Base-by-base conservation (phyloP, 1,140 invertebrate genomes). In the Sitobion miscanthi region DNA sequence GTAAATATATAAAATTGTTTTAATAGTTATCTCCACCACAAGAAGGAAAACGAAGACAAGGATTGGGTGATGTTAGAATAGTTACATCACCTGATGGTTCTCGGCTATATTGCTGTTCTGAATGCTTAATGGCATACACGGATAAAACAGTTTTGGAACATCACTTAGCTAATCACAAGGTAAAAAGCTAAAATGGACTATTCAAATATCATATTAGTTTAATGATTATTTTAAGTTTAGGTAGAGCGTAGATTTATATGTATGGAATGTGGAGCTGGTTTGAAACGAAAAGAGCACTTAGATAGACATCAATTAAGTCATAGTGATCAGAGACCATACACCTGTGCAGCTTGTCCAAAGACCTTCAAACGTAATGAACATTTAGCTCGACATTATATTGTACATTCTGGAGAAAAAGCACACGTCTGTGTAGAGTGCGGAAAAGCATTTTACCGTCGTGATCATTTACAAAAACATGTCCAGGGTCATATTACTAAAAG, bases 291-390 rank as follows among this genome's bases (percentile, higher is more conserved):
- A 94, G 95, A 95, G 89, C 95, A 95, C 89, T 94, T 95, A 35
- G 95, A 95, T 88, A 94, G 95, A 85, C 95, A 95, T 94, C 95
- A 95, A 93, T 94, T 94, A 47, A 94, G 94, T 57, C 95, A 95
- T 93, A 95, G 94, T 54, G 94, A 94, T n/a, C 95, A 95, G 57
- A 93, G 95, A 82, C 95, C 95, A 77, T 98, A 97, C 95, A 97
- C 97, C 20, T 98, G 97, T 95, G 97, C 97, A 23, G 97, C 98
- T 35, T 98, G 97, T 95, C 96, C 98, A 57, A 98, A 98, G 95
- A 97, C 97, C 5, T 98, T 98, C 95, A 98, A 98, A 94, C 96
- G 97, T 88, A 98, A 98, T 95, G 97, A 98, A 95, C 97, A 98
- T 94, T 96, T 98, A 8, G 97, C 97, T 0, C 95, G 98, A 94